Evolutionary conservation across 2,888 invertebrate species (phyloP), one percentile per base, ranked within the genome.

Genomic region (Pogonocherus hispidulus): DNA sequence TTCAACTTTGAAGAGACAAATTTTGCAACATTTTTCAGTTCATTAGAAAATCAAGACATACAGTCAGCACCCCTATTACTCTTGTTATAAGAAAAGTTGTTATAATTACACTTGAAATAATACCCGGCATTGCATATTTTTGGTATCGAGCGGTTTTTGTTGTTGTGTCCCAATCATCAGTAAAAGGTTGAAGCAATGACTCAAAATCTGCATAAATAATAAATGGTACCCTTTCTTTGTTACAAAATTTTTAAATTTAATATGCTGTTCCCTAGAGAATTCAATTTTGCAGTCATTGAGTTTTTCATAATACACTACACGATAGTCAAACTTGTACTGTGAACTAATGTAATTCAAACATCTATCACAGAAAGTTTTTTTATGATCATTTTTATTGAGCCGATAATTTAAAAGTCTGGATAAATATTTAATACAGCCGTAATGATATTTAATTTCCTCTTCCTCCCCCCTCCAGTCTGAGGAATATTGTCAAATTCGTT

Each of bases 51-150:
- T 20, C 52, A 27, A 3, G 3, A 8, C 8, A 27, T 27, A 27
- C 27, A 27, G 8, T 27, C 56, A 32, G 32, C 11, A 52, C 73
- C 70, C 41, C 69, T 63, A 60, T 69, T 60, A 9, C 59, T 47
- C 14, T 54, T 35, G 41, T 63, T 71, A 37, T 66, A 51, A 8
- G 71, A 77, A 0, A 9, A n/a, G 14, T 73, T 70, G 63, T 78
- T 72, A 52, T 65, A 72, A 11, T 59, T 57, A 66, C 76, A 78
- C 51, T 76, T 68, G 6, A 76, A 55, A 52, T 75, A 78, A 63
- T 72, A 74, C 1, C 66, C 75, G 14, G 72, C 56, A 63, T 71
- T 74, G 37, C 51, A 75, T 77, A 77, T 47, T 68, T 64, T 23
- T 68, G 67, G 32, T 57, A 41, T 22, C 22, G 9, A 5, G 18